These are phyloP conservation scores for Carcina quercana DNA, from an alignment of 2,888 invertebrate species.

Conservation along the genomic window DNA sequence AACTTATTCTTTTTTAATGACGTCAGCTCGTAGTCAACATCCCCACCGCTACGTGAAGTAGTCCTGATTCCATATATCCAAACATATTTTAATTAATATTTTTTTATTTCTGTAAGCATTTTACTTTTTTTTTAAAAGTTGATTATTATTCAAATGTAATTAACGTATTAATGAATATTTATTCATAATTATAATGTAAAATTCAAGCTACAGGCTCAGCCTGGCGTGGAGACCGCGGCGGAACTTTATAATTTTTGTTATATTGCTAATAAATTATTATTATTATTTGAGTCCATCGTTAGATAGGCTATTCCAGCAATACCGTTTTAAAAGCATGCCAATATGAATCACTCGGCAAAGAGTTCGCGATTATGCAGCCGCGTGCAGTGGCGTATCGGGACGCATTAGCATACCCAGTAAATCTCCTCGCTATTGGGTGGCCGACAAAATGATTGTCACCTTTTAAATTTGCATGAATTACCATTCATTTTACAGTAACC, in stretches of 20 bases:
- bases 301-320: constrained; percentile 22
- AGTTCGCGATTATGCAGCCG: constrained; percentile 48
- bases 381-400: constrained; percentile 58
- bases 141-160: too few species aligned
- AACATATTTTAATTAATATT: too few species aligned
- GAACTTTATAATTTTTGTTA: background rate
- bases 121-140: too few species aligned
- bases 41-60: too few species aligned
- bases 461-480: constrained; percentile 70
- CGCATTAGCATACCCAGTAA: constrained; percentile 52
- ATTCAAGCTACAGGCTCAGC: too few species aligned
- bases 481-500: constrained; percentile 34
- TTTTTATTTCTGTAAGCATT: too few species aligned
- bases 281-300: too few species aligned
- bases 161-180: too few species aligned
- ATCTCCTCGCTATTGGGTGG: constrained; percentile 56
- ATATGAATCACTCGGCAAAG: constrained; percentile 53
- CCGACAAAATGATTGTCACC: constrained; percentile 65
- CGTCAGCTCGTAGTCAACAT: too few species aligned
- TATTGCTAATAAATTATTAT: background rate
- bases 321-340: constrained; percentile 23
- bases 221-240: background rate
- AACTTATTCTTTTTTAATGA: too few species aligned
- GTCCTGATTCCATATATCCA: too few species aligned
- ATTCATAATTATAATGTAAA: too few species aligned